Conservation (phyloP, 2,888 invertebrate species). For the Cosmia pyralina region DNA sequence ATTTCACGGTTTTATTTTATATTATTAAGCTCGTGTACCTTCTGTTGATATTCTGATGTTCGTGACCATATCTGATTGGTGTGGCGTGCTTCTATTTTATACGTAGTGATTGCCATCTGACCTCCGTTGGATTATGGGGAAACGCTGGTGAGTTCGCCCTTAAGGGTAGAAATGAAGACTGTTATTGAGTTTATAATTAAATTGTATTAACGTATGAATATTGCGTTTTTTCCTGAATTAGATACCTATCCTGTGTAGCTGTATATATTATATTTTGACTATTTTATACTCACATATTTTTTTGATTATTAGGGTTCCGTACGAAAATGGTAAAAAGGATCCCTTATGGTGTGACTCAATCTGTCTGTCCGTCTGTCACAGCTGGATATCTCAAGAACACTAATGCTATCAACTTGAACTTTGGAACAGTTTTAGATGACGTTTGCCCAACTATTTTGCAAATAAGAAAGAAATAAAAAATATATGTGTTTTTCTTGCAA, state of each 20-base stretch:
- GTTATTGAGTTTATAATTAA: constrained; percentile 30
- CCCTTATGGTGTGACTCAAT: no score
- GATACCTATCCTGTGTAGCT: background rate
- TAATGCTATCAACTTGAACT: no score
- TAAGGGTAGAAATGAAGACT: constrained; percentile 17
- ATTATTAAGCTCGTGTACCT: constrained; percentile 34
- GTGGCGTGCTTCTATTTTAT: constrained; percentile 58
- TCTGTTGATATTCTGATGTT: constrained; percentile 42
- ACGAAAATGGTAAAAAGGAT: no score
- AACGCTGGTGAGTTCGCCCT: constrained; percentile 28
- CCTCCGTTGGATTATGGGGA: constrained; percentile 42
- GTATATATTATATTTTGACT: no score
- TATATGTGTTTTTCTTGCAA: no score
- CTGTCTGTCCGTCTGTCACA: no score
- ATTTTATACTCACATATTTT: background rate
- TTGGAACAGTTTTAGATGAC: no score
- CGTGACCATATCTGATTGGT: constrained; percentile 59
- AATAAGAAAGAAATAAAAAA: no score
- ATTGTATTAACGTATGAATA: background rate
- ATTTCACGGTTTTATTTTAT: no score
- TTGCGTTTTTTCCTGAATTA: background rate
- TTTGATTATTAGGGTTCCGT: no score
- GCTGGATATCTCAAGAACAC: no score
- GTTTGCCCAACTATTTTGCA: no score
- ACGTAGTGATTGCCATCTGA: constrained; percentile 53